Conservation (phyloP, 2,797 vertebrate genomes). For the Sorex maritimensis region DNA sequence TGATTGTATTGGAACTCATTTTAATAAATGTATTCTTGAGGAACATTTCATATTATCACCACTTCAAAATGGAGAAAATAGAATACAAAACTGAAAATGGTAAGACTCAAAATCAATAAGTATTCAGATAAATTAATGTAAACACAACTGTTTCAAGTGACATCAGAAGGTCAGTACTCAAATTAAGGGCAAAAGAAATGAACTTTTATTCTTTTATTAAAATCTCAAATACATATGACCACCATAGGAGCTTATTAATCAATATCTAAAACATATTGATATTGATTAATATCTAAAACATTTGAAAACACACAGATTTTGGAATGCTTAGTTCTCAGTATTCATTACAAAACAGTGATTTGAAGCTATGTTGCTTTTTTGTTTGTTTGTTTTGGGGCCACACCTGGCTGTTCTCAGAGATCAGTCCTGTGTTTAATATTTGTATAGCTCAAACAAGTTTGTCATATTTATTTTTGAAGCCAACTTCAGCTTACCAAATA, state of each 20-base stretch:
- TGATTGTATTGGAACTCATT: background rate
- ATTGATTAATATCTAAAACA: background rate
- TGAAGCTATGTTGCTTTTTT: background rate
- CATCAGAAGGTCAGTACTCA: background rate
- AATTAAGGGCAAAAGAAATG: background rate
- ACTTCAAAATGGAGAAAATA: conserved; percentile 37
- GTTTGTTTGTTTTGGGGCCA: background rate
- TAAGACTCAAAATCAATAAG: conserved; percentile 15
- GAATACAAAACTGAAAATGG: conserved; percentile 11
- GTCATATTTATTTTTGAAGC: too few species aligned
- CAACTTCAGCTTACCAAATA: too few species aligned
- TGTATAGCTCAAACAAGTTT: too few species aligned
- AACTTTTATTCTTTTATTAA: background rate
- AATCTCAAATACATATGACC: background rate
- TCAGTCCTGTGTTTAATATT: too few species aligned
- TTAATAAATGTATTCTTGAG: background rate
- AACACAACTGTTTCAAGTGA: background rate
- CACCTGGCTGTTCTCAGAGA: too few species aligned
- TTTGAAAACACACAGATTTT: background rate
- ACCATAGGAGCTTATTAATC: conserved; percentile 25
- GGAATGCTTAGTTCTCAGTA: conserved; percentile 2
- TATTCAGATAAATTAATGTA: background rate
- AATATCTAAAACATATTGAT: background rate
- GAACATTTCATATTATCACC: background rate
- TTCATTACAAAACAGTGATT: conserved; percentile 25